These are phyloP conservation scores for Apteryx owenii DNA, from an alignment of 2,113 vertebrate species.

Conservation along the genomic window DNA sequence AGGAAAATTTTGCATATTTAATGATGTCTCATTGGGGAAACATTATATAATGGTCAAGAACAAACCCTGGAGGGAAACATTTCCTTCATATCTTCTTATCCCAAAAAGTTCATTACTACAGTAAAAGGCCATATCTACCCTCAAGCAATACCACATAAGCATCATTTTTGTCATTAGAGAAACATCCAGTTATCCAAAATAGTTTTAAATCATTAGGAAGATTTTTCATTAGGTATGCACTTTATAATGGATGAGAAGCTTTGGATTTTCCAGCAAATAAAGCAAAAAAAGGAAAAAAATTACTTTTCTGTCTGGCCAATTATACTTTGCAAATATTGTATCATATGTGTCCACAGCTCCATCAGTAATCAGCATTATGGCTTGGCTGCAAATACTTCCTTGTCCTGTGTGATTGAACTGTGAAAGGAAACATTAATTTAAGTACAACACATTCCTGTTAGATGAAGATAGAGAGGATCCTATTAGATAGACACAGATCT, in stretches of 20 bases:
- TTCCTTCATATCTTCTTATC: not conserved
- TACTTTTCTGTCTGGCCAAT: slow-evolving; percentile 99
- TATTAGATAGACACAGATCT: not conserved
- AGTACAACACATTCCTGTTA: not conserved
- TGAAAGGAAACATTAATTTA: not conserved
- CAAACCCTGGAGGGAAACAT: not conserved
- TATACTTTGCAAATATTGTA: slow-evolving; percentile 94
- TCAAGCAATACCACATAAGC: not conserved
- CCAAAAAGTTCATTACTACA: not conserved
- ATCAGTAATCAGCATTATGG: slow-evolving; percentile 98
- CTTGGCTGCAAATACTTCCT: slow-evolving; percentile 96
- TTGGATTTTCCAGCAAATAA: not conserved
- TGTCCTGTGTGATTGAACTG: slow-evolving; percentile 97
- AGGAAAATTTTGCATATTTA: not conserved
- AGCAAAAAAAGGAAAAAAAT: no score
- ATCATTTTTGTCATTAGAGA: not conserved
- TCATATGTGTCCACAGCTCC: slow-evolving; percentile 97
- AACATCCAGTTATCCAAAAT: not conserved
- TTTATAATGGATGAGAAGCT: not conserved
- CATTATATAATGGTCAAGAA: not conserved
- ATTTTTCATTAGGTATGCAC: not conserved
- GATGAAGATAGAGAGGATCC: not conserved
- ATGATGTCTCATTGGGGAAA: not conserved
- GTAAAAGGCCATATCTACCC: not conserved
- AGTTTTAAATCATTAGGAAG: not conserved